These are phyloP conservation scores for Cygnus atratus DNA, from an alignment of 2,113 vertebrate genomes.

Conservation along the genomic window DNA sequence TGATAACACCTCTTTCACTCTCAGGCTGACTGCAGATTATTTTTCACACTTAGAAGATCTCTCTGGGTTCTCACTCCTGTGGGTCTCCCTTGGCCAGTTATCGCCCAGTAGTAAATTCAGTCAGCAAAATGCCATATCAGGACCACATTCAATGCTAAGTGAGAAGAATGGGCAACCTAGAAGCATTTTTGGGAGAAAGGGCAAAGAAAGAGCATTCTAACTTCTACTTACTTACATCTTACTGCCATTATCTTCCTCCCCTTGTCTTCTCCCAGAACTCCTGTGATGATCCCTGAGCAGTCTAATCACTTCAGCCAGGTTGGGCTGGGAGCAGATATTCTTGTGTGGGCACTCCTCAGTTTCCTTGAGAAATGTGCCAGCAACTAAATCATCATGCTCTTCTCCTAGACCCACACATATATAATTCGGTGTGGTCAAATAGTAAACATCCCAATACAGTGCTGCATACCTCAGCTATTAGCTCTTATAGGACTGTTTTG, in stretches of 20 bases:
- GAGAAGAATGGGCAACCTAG: neutral
- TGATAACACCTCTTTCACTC: neutral
- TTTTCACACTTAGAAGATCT: neutral
- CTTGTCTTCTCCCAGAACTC: neutral
- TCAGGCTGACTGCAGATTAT: neutral
- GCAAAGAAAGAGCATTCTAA: neutral
- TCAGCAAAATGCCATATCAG: neutral
- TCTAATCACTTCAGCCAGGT: neutral
- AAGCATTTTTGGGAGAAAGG: neutral
- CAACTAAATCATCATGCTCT: neutral
- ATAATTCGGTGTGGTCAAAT: neutral
- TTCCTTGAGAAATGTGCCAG: neutral
- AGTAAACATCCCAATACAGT: neutral
- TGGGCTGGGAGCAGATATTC: too few species aligned
- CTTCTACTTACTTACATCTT: neutral
- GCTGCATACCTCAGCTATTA: neutral
- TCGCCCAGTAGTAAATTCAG: neutral
- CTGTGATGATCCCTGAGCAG: neutral
- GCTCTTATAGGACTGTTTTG: neutral
- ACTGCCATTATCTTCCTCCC: neutral
- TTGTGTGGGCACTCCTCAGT: neutral
- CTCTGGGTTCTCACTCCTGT: neutral
- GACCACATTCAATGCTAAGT: neutral
- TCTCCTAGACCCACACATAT: neutral
- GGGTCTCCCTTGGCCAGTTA: neutral